Conservation (phyloP, 2,113 vertebrate genomes). For the Indicator maculatus region DNA sequence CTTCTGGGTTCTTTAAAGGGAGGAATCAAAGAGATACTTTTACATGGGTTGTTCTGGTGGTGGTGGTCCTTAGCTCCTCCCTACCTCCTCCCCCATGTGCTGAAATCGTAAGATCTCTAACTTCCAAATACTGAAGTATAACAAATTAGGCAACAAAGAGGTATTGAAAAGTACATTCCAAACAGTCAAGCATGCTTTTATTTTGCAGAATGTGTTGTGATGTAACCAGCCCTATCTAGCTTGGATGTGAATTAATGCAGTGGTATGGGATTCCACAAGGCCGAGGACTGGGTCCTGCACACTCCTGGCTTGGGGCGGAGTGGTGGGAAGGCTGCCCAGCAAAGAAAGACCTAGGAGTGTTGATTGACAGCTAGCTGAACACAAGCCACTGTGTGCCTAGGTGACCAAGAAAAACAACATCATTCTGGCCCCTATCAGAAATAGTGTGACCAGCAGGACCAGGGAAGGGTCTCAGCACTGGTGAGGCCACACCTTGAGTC, state of each 20-base stretch:
- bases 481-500: too few relatives aligned
- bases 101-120: not conserved
- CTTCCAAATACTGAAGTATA: not conserved
- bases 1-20: not conserved
- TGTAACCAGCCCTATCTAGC: fast-evolving
- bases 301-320: too few relatives aligned
- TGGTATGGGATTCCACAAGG: too few relatives aligned
- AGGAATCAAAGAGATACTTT: not conserved
- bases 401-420: too few relatives aligned
- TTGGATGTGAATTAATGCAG: not conserved
- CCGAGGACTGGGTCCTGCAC: too few relatives aligned
- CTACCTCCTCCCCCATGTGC: fast-evolving
- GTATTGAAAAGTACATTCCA: not conserved
- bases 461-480: too few relatives aligned
- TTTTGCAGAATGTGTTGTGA: not conserved
- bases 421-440: too few relatives aligned
- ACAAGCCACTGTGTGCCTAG: too few relatives aligned
- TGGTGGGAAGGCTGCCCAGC: too few relatives aligned
- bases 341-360: too few relatives aligned
- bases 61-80: not conserved
- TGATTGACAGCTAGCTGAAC: too few relatives aligned
- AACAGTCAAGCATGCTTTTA: not conserved
- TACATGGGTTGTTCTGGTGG: not conserved
- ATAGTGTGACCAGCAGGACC: too few relatives aligned
- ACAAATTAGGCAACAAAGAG: not conserved